Conservation (phyloP, 2,797 vertebrate species). For the Sciurus carolinensis region DNA sequence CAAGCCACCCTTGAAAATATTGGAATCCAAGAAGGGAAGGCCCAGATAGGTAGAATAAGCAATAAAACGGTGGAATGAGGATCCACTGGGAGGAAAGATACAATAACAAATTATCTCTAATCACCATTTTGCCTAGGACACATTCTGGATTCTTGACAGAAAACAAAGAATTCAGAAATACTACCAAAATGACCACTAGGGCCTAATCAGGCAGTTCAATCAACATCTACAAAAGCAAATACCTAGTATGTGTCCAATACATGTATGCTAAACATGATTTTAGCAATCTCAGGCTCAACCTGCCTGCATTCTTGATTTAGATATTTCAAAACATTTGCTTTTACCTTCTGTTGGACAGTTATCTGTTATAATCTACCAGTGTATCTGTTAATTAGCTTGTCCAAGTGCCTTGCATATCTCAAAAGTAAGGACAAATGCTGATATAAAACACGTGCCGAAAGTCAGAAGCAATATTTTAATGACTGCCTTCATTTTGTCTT, state of each 20-base stretch:
- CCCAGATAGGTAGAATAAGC: neutral
- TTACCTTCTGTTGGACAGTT: neutral
- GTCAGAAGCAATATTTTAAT: constrained; percentile 22
- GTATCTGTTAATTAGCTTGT: constrained; percentile 28
- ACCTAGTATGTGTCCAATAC: neutral
- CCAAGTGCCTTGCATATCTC: neutral
- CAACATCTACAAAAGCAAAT: neutral
- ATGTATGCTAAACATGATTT: neutral
- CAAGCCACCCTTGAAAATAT: neutral
- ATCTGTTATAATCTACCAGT: constrained; percentile 15
- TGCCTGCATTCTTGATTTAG: constrained; percentile 24
- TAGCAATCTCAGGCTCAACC: neutral
- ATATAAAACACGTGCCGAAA: constrained; percentile 27
- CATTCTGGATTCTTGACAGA: constrained; percentile 1
- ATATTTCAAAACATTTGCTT: neutral
- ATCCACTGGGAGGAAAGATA: neutral
- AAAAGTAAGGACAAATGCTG: constrained; percentile 54
- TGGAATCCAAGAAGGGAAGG: neutral
- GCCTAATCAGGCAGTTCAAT: constrained; percentile 1
- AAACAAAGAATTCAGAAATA: neutral
- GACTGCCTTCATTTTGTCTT: constrained; percentile 42
- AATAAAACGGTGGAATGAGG: neutral
- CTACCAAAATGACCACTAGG: neutral
- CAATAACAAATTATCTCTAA: neutral
- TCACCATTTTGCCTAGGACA: neutral